Base-by-base conservation (phyloP, 2,113 vertebrate genomes). In the Aleadryas rufinucha region DNA sequence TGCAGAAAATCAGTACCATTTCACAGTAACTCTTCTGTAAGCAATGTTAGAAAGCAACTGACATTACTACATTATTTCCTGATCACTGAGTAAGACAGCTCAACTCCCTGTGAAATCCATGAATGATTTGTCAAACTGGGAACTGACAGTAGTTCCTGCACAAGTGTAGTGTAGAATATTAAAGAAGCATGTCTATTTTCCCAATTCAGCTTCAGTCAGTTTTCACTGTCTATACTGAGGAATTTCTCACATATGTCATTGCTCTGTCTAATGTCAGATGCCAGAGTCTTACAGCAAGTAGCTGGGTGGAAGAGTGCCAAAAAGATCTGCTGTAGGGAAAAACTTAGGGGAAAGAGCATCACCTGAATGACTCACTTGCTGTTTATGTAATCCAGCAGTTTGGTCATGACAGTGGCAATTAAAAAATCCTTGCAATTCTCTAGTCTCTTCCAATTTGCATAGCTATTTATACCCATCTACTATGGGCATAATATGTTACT, bases 361-460 rank as follows among this genome's bases (percentile, higher is more conserved):
- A 87, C 56, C 39, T 82, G 72, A 78, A 94, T 47, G 17, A 91
- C 52, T 87, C 22, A 41, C 30, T 54, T 17, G 45, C 66, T 88
- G 42, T 80, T 80, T 68, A 61, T 39, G 33, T 70, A 52, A 50
- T 37, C 61, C 66, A 76, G 57, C 59, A 74, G 54, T 74, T 54
- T 80, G 70, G 41, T 74, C 75, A 19, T 41, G 71, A 90, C 47
- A 80, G n/a, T 45, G 35, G 44, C 47, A 84, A 66, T 61, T 70
- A 65, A 94, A 89, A 83, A 39, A 30, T 1, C 4, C 31, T 57
- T 8, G 2, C 49, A 84, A 35, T 65, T 74, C 35, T 72, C 39
- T 60, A 35, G 11, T 53, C 37, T 90, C 39, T 88, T 91, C 50
- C 59, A 70, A 45, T 84, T 93, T 95, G 95, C 95, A 96, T 96